Base-by-base conservation (phyloP, 2,113 vertebrate genomes). In the Nothobranchius kuhntae region DNA sequence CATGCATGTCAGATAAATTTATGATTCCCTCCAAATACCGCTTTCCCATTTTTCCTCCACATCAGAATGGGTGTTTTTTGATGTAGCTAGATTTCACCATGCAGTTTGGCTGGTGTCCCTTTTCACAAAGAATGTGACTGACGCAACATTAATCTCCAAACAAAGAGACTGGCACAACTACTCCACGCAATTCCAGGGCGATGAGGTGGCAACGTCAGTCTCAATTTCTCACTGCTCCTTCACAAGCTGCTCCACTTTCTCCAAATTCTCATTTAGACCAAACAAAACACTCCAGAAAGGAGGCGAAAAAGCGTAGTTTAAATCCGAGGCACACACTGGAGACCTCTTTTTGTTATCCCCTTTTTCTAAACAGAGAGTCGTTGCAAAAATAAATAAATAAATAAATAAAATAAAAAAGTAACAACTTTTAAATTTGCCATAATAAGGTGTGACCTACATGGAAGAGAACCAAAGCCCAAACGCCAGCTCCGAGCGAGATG, bases 371-470 rank as follows among this genome's bases (percentile, higher is more conserved):
- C 81, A 86, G 59, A 72, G 70, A 84, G 81, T 84, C 56, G 40
- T 57, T 71, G 79, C 68, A 80, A 79, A 82, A 75, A 77, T 1
- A 21, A 21, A 21, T 21, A 21, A 21, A 21, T 21, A 21, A 21
- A 21, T 21, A 21, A 21, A 21, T 21, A 21, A 21, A 21, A 21
- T 21, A 21, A 68, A 70, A 82, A 82, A 83, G 67, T 1, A 68
- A 68, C 80, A 82, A 83, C 65, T 84, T 86, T 83, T 82, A 72
- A 81, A 84, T 82, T 84, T 74, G 68, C 77, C 52, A 71, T 86
- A 85, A 84, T 84, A 88, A 87, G 81, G 82, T 82, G 78, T 90
- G 88, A 89, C 88, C 89, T 91, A 89, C 79, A 90, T 91, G 84
- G 71, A 72, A 73, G 58, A 30, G 59, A 83, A 74, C 83, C 82